A percentile compares a stretch with the other conserved stretches of the same genome.
These are phyloP conservation scores for Carterocephalus palaemon DNA, from an alignment of 2,888 invertebrate genomes.

Conservation along the genomic window DNA sequence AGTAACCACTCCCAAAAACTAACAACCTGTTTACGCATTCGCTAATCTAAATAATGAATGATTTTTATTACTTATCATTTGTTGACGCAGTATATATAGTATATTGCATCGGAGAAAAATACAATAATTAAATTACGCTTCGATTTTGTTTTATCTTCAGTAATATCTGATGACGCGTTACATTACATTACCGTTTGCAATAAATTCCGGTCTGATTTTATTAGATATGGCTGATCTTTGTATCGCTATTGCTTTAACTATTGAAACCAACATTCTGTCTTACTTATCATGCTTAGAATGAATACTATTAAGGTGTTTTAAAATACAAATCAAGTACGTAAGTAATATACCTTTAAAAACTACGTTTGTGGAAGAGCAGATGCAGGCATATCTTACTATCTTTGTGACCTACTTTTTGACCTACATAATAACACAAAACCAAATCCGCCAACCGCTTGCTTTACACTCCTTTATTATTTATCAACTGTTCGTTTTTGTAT, in stretches of 20 bases:
- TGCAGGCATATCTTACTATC: constrained; percentile 39
- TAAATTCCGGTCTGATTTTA: neutral
- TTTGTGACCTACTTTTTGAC: constrained; percentile 58
- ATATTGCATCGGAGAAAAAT: constrained; percentile 41
- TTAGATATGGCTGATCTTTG: constrained; percentile 1
- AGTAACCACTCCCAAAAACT: neutral
- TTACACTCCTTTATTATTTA: constrained; percentile 20
- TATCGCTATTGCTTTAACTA: neutral
- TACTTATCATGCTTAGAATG: too few species aligned
- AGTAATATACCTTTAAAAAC: too few species aligned
- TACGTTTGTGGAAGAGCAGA: constrained; percentile 22
- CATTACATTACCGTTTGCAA: too few species aligned
- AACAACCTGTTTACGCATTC: too few species aligned
- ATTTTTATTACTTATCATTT: too few species aligned
- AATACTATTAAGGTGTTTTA: too few species aligned
- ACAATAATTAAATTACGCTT: constrained; percentile 52
- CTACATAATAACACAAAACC: constrained; percentile 42
- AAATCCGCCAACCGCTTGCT: constrained; percentile 27
- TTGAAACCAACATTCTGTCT: too few species aligned
- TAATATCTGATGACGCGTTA: neutral
- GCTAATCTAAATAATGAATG: too few species aligned
- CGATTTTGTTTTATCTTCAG: constrained; percentile 1
- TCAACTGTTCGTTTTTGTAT: constrained; percentile 10
- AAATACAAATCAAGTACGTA: too few species aligned
- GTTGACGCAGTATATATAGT: constrained; percentile 41